Evolutionary conservation across 1,140 invertebrate genomes (phyloP).

Genomic region (Scaptodrosophila lebanonensis): DNA sequence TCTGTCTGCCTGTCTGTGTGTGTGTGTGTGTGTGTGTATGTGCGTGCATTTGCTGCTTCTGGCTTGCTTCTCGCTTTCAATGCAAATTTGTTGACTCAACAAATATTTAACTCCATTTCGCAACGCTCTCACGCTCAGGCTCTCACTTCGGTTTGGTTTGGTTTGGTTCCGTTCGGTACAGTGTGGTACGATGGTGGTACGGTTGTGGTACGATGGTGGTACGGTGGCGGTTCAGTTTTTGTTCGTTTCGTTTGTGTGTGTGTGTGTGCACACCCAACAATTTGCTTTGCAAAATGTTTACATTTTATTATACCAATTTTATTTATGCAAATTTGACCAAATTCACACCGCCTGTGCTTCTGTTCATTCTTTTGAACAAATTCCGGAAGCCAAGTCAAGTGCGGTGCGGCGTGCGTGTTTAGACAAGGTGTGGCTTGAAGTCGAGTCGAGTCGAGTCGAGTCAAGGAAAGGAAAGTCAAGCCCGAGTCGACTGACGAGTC

Average conservation of each 20-base stretch:
- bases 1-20: neutral
- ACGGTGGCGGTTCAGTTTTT: no score
- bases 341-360: no score
- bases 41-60: neutral
- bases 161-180: constrained; percentile 6
- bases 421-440: no score
- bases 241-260: neutral
- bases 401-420: no score
- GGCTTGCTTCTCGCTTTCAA: constrained; percentile 33
- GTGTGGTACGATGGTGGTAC: no score
- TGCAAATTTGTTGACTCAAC: constrained; percentile 61
- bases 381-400: no score
- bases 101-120: constrained; percentile 45
- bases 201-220: no score
- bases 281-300: constrained; percentile 72
- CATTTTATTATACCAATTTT: constrained; percentile 73
- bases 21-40: neutral
- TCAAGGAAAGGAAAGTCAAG: no score
- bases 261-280: constrained; percentile 42
- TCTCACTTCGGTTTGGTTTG: constrained; percentile 8
- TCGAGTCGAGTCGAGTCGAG: no score
- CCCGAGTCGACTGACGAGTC: no score
- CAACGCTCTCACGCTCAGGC: neutral
- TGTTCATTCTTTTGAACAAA: no score
- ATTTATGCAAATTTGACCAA: constrained; percentile 65